These are phyloP conservation scores for Poecilia latipinna DNA, from an alignment of 2,113 vertebrate genomes.

Conservation along the genomic window DNA sequence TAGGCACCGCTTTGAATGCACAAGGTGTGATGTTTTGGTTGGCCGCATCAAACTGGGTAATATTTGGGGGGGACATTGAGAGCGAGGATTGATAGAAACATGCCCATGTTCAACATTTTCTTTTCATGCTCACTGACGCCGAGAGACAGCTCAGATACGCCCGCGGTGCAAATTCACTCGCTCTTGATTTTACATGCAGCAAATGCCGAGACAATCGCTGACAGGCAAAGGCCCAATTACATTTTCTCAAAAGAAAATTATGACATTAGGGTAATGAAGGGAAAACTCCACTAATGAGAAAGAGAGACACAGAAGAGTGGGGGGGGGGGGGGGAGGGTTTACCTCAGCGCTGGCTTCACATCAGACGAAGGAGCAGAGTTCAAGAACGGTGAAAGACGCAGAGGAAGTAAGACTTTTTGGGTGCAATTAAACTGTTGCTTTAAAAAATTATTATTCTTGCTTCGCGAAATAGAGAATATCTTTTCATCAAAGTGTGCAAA, in stretches of 20 bases:
- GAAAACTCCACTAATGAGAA: slow-evolving; percentile 73
- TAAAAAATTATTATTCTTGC: slow-evolving; percentile 61
- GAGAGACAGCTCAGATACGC: slow-evolving; percentile 36
- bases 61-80: slow-evolving; percentile 17
- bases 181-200: slow-evolving; percentile 44
- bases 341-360: slow-evolving; percentile 46
- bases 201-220: slow-evolving; percentile 54
- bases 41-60: slow-evolving; percentile 13
- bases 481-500: slow-evolving; percentile 49
- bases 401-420: slow-evolving; percentile 61
- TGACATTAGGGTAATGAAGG: slow-evolving; percentile 78
- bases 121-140: slow-evolving; percentile 38
- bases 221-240: slow-evolving; percentile 68
- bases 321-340: slow-evolving; percentile 33
- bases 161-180: slow-evolving; percentile 52
- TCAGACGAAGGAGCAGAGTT: slow-evolving; percentile 70
- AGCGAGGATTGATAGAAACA: slow-evolving; percentile 19
- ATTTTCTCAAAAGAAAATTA: slow-evolving; percentile 58
- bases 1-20: slow-evolving; percentile 42
- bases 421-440: slow-evolving; percentile 71
- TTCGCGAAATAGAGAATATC: slow-evolving; percentile 45
- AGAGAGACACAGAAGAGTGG: slow-evolving; percentile 20
- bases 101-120: slow-evolving; percentile 28
- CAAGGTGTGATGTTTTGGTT: slow-evolving; percentile 10
- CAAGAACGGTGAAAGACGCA: slow-evolving; percentile 65